Percentiles rank a stretch among this genome's conserved stretches.
Conservation (phyloP, 2,888 invertebrate species). For the Mylabris sibirica region DNA sequence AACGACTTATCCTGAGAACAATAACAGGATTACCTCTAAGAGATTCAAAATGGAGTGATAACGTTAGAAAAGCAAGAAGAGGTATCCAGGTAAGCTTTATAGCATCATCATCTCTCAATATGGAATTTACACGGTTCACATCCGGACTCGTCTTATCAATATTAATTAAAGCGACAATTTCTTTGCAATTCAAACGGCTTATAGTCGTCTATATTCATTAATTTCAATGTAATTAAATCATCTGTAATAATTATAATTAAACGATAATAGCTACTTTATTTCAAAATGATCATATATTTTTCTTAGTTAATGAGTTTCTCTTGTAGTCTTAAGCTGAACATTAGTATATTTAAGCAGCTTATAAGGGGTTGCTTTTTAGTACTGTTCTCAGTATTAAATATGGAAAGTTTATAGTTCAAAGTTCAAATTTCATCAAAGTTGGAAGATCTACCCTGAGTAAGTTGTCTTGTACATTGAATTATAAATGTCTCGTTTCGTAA, state of each 20-base stretch:
- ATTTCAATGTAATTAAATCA: background rate
- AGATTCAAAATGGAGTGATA: too few species aligned
- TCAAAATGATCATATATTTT: background rate
- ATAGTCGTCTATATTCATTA: too few species aligned
- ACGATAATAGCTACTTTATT: background rate
- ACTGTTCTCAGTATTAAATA: background rate
- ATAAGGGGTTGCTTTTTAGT: background rate
- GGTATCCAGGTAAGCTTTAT: background rate
- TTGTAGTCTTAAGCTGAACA: background rate
- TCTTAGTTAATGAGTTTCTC: too few species aligned
- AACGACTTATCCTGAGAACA: background rate
- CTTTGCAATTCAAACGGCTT: too few species aligned
- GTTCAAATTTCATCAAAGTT: background rate
- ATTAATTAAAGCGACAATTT: too few species aligned
- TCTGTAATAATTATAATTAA: background rate
- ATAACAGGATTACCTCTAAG: too few species aligned
- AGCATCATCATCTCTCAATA: background rate
- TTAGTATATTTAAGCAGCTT: background rate
- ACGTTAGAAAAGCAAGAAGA: background rate
- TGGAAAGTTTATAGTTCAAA: conserved; percentile 2
- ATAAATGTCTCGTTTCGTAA: background rate
- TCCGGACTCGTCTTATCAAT: too few species aligned
- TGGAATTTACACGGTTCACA: too few species aligned
- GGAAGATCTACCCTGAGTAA: background rate
- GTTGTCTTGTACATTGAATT: conserved; percentile 1